These are phyloP conservation scores for Carcinoscorpius rotundicauda DNA, from an alignment of 1,140 invertebrate species.

Conservation along the genomic window DNA sequence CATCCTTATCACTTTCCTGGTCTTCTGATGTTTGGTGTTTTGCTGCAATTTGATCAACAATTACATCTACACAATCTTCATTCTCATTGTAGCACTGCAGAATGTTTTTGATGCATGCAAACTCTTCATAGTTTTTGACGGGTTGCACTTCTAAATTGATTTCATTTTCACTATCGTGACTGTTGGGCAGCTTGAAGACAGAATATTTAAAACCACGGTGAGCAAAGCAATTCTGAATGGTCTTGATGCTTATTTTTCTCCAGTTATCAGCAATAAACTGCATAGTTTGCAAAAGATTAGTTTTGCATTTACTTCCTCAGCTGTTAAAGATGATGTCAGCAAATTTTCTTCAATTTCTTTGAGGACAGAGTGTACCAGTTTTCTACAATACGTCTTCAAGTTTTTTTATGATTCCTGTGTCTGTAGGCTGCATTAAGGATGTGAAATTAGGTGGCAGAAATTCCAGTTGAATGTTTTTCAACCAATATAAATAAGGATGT, in stretches of 20 bases:
- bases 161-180: not conserved
- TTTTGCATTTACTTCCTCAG: no score
- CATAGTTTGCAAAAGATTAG: no score
- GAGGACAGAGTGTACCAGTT: no score
- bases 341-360: no score
- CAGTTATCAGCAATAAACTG: no score
- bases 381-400: no score
- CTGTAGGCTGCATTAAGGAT: constrained; percentile 16
- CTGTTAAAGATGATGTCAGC: no score
- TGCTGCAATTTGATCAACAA: not conserved
- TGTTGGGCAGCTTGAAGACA: no score
- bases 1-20: not conserved
- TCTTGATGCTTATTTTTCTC: no score
- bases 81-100: constrained; percentile 48
- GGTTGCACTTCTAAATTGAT: constrained; percentile 6
- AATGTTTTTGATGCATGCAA: constrained; percentile 38
- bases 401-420: no score
- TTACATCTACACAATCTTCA: not conserved
- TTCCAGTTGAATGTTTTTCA: constrained; percentile 15
- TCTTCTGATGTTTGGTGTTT: constrained; percentile 8
- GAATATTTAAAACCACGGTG: no score
- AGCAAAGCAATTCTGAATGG: no score
- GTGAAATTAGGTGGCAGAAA: constrained; percentile 25
- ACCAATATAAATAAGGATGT: constrained; percentile 19
- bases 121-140: not conserved